A percentile compares a stretch with the other conserved stretches of the same genome.
These are phyloP conservation scores for Patagioenas fasciata DNA, from an alignment of 2,113 vertebrate genomes.

Conservation along the genomic window DNA sequence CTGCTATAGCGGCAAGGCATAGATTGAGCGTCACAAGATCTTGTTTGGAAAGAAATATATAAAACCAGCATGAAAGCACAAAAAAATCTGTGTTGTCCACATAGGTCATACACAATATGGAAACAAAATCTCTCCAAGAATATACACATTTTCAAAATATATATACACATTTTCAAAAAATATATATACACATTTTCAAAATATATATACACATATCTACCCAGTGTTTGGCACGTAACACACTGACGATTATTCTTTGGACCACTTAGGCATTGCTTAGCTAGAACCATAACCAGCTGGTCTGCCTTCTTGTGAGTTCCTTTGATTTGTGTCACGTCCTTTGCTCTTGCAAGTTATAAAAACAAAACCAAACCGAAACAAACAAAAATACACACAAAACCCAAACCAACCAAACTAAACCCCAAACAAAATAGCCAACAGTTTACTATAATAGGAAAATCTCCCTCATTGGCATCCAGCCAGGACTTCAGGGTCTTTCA, in stretches of 20 bases:
- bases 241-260: not conserved
- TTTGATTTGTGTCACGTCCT: not conserved
- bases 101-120: not conserved
- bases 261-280: not conserved
- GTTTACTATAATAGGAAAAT: not conserved
- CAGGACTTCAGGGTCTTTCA: not conserved
- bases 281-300: not conserved
- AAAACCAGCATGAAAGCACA: not conserved
- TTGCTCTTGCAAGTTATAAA: not conserved
- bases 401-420: no score
- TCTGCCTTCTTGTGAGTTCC: not conserved
- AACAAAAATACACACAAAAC: no score
- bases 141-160: not conserved
- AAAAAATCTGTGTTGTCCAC: not conserved
- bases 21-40: fast-evolving
- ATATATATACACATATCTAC: not conserved
- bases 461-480: not conserved
- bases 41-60: not conserved
- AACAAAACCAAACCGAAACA: not conserved
- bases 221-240: not conserved
- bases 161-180: not conserved
- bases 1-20: not conserved
- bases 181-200: not conserved
- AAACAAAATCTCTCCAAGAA: not conserved
- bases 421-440: not conserved